Conservation (phyloP, 2,888 invertebrate species). For the Patella depressa region DNA sequence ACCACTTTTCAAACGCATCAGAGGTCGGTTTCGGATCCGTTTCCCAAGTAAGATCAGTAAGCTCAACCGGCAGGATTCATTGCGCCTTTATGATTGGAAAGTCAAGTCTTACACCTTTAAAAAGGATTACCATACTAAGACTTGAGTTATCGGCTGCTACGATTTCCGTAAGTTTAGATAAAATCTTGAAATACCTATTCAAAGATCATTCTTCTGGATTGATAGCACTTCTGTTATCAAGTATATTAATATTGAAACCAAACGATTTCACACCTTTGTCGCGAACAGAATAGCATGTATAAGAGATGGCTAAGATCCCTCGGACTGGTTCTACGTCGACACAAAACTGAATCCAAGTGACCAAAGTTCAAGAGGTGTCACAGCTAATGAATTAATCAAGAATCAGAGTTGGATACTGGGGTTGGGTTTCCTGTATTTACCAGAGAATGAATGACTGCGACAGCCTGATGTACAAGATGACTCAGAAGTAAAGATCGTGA, state of each 20-base stretch:
- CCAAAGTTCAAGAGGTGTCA: conserved; percentile 8
- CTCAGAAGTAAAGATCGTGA: conserved; percentile 5
- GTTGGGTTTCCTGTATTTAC: not conserved
- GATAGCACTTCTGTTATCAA: conserved; percentile 21
- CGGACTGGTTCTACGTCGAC: conserved; percentile 6
- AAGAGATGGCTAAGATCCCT: conserved; percentile 10
- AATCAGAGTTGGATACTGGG: conserved; percentile 9
- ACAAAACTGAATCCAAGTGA: conserved; percentile 11
- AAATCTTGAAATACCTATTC: not conserved
- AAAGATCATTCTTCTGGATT: conserved; percentile 21
- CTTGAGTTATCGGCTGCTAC: conserved; percentile 18
- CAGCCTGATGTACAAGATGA: not conserved
- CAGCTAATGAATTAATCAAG: not conserved
- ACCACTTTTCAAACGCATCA: conserved; percentile 17
- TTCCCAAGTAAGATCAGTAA: not conserved
- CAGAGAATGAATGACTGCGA: conserved; percentile 4
- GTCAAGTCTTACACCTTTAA: conserved; percentile 16
- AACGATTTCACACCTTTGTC: conserved; percentile 14
- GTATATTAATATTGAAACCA: conserved; percentile 18
- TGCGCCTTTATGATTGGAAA: conserved; percentile 28
- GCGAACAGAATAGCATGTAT: conserved; percentile 9
- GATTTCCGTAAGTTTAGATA: conserved; percentile 7
- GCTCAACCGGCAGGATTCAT: not conserved
- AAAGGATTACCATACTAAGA: conserved; percentile 12
- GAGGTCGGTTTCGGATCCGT: conserved; percentile 12